A percentile compares a stretch with the other conserved stretches of the same genome.
Evolutionary conservation across 2,888 invertebrate genomes (phyloP).

Genomic region (Mesoligia furuncula): DNA sequence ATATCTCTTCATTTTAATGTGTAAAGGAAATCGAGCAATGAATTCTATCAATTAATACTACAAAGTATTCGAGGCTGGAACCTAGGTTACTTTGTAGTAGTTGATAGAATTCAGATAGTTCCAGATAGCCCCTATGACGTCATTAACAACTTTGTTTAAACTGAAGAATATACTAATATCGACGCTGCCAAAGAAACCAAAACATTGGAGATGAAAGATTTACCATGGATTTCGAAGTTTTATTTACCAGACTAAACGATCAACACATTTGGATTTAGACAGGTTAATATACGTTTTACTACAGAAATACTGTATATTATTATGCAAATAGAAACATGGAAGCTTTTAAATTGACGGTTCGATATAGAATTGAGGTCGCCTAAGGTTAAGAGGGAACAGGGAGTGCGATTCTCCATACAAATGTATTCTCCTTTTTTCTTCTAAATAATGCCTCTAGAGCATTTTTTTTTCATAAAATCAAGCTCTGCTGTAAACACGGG

Average conservation of each 20-base stretch:
- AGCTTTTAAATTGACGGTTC: not conserved
- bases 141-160: conserved; percentile 43
- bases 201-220: conserved; percentile 58
- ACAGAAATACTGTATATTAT: conserved; percentile 4
- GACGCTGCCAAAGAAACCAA: conserved; percentile 45
- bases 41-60: conserved; percentile 12
- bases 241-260: conserved; percentile 48
- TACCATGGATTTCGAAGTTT: conserved; percentile 36
- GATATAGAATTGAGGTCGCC: conserved; percentile 14
- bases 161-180: conserved; percentile 36
- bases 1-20: conserved; percentile 37
- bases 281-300: conserved; percentile 28
- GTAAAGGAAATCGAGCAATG: conserved; percentile 36
- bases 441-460: no score
- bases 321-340: conserved; percentile 20
- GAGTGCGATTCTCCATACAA: no score
- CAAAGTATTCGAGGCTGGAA: conserved; percentile 34
- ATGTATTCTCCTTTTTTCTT: no score
- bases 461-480: no score
- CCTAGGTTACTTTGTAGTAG: not conserved
- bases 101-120: conserved; percentile 8
- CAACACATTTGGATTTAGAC: conserved; percentile 43
- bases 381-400: no score
- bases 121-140: conserved; percentile 47
- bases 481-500: no score